Evolutionary conservation across 2,113 vertebrate species (phyloP), one percentile per base, ranked within the genome.

Genomic region (Pyxicephalus adspersus): DNA sequence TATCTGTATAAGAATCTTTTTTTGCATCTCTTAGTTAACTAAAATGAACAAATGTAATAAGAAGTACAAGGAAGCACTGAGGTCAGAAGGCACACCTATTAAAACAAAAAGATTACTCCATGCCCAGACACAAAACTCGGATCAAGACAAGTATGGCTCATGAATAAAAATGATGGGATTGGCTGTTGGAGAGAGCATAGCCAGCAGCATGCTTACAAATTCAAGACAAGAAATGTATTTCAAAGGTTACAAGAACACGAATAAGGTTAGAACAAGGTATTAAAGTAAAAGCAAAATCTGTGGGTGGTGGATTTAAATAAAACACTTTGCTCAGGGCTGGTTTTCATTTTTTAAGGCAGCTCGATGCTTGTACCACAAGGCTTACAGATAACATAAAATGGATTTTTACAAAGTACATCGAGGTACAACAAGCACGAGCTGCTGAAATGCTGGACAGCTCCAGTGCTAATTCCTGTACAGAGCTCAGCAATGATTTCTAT

Each of bases 141-240:
- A 77, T 77, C 50, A 77, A 52, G 74, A 51, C 25, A 54, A 29
- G n/a, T 50, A 9, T 64, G 26, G 61, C 38, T 77, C 45, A 77
- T 77, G 75, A 77, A 77, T 77, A 77, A 65, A 55, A 77, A 77
- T 77, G 63, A 64, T 13, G 52, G 58, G 61, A 77, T 65, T 64
- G 45, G 63, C 52, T 50, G 61, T 34, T 64, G 38, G 61, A 26
- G 60, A 76, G 25, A 26, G 2, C 23, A 18, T 11, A 60, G 23
- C 18, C 58, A 51, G 74, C 75, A 51, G 38, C 61, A 54, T 77
- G 58, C 75, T 77, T 77, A 77, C 61, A 77, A 34, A 77, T 64
- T 54, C 61, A 65, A 77, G 23, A 28, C 75, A 77, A 77, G 75
- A 64, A 77, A 77, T 77, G 54, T 64, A 77, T 54, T 64, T 55